A percentile compares a stretch with the other conserved stretches of the same genome.
These are phyloP conservation scores for Villa cingulata DNA, from an alignment of 2,888 invertebrate species.

Conservation along the genomic window DNA sequence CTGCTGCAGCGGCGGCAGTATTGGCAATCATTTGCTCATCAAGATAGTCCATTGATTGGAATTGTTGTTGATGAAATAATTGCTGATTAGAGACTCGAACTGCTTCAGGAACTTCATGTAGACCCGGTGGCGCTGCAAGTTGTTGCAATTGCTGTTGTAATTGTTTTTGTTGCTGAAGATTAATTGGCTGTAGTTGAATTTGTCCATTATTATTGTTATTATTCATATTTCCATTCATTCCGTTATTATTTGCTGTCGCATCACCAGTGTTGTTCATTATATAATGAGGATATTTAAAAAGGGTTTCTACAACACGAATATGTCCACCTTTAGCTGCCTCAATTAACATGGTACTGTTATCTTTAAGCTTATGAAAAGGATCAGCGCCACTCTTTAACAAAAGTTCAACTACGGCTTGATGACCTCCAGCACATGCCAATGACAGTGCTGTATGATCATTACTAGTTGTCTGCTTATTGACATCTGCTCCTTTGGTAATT, in stretches of 20 bases:
- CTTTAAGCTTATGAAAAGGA: constrained; percentile 92
- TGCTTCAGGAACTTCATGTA: constrained; percentile 47
- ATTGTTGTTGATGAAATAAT: constrained; percentile 33
- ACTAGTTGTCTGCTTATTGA: constrained; percentile 78
- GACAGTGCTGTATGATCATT: constrained; percentile 97
- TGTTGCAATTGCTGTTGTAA: constrained; percentile 36
- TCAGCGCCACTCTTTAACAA: constrained; percentile 85
- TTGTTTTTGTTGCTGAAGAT: constrained; percentile 34
- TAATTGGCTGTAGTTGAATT: constrained; percentile 25
- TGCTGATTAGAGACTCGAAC: constrained; percentile 43
- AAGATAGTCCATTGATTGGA: constrained; percentile 24
- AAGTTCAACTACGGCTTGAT: constrained; percentile 83
- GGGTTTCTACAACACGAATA: constrained; percentile 83
- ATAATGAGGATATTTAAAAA: constrained; percentile 88
- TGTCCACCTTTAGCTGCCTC: constrained; percentile 98
- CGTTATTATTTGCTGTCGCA: constrained; percentile 21
- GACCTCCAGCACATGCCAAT: constrained; percentile 92
- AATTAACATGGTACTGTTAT: constrained; percentile 96
- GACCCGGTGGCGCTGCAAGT: constrained; percentile 35
- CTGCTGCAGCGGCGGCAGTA: constrained; percentile 16
- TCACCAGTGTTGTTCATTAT: constrained; percentile 48
- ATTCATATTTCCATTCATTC: background rate
- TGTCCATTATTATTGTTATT: constrained; percentile 23
- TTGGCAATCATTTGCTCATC: constrained; percentile 27
- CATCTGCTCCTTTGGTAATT: constrained; percentile 72